Evolutionary conservation across 2,113 vertebrate species (phyloP), one percentile per base, ranked within the genome.

Genomic region (Hiodon tergisus): DNA sequence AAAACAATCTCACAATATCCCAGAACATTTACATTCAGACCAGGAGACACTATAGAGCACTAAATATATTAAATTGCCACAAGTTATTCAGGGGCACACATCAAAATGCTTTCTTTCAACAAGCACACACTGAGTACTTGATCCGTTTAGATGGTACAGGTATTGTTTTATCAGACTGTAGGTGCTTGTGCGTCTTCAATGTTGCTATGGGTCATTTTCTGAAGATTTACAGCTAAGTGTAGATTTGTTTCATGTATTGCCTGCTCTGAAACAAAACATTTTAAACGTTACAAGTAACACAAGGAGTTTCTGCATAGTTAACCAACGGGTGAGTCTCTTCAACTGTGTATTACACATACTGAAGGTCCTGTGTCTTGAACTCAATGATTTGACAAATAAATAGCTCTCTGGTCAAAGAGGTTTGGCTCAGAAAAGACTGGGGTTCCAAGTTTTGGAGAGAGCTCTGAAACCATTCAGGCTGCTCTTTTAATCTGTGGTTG

Each of bases 351-450:
- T 52, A 17, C 52, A n/a, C 6, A 55, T 31, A 3, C 8, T 46
- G 71, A 31, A 73, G 51, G 3, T 63, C 31, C 3, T 59, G 65
- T 9, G 2, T n/a, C 54, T 63, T 31, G 59, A 13, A 50, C 10
- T 59, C 8, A 76, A 54, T 9, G 50, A 54, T 6, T 8, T 63
- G 59, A 65, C 68, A 63, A 51, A 76, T 17, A 47, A 71, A 65
- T 55, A 75, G 48, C 14, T 3, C 31, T 31, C 8, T 62, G 67
- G 74, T 68, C 57, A 69, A 10, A 52, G 74, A 69, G 57, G 10
- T 75, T 52, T 58, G 14, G 13, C 50, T 68, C 51, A 14, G 60
- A 58, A 51, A 50, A 60, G 8, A 4, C 4, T 65, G 48, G 31
- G 48, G 6, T 55, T 76, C 6, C 13, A 62, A 53, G 67, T 61